Base-by-base conservation (phyloP, 92 coral and sea anemone genomes). In the Ricordea florida region DNA sequence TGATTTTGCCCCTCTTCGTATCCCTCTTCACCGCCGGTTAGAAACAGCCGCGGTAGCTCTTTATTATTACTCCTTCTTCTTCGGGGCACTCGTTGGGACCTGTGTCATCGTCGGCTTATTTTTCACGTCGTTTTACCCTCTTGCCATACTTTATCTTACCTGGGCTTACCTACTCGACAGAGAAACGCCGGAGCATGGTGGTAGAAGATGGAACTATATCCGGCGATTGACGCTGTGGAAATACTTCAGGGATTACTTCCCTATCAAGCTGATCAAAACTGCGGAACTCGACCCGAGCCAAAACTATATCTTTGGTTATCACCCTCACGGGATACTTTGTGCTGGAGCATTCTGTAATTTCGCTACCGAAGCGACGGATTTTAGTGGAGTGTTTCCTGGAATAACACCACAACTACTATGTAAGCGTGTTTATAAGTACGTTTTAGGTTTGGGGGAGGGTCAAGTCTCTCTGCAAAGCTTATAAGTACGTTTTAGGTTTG, bases 311-410 rank as follows among this genome's bases (percentile, higher is more conserved):
- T 92, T 96, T 84, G 97, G 97, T 2, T 96, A 96, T 65, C 99
- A 96, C 73, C 99, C 99, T 3, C 99, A 96, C 41, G 99, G 99
- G 6, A 45, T 92, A 3, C 76, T 96, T n/a, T 91, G 99, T 74
- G 91, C 94, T 6, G 99, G 99, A 42, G 99, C 99, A 14, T 92
- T 96, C 32, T 93, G 98, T 62, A 96, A 96, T 84, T 96, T 96
- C 33, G 94, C 97, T 27, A 96, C 99, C 27, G 99, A 96, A 44
- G 99, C 99, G 17, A 96, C 97, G 30, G 84, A 83, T 74, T 96
- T 96, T 70, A 78, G 88, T 42, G 51, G 68, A 5, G 72, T 86
- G 7, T 96, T 92, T 37, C 99, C 99, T 7, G 99, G 97, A 26
- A 92, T 96, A 43, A 92, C 89, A 23, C 99, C 99, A 6, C 97